phyloP scores from a whole-genome alignment of 2,888 invertebrate genomes.

The Lamellibrachia satsuma region DNA sequence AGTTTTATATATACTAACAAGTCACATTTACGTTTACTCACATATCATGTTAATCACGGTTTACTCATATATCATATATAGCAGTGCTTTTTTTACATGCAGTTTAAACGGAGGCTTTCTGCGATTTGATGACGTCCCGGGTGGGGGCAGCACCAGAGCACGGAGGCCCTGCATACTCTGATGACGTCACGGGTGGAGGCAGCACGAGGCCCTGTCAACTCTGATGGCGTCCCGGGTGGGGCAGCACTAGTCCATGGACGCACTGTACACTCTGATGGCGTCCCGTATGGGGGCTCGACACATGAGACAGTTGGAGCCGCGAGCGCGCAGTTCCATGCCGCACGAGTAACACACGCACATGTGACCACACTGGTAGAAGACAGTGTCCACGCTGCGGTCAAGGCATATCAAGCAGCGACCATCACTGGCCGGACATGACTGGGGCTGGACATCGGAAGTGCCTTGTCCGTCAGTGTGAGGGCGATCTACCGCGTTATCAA shows the following conservation, averaged over 20 bases:
- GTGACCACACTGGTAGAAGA: slow-evolving; percentile 65
- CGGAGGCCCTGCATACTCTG: no score
- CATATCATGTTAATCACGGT: no score
- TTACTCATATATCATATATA: no score
- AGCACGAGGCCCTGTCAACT: background rate
- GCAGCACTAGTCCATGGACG: background rate
- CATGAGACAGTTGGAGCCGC: slow-evolving; percentile 60
- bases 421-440: slow-evolving; percentile 51
- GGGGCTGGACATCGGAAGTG: background rate
- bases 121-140: no score
- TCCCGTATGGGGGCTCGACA: slow-evolving; percentile 64
- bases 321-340: slow-evolving; percentile 54
- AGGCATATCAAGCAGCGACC: slow-evolving; percentile 62
- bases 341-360: slow-evolving; percentile 63
- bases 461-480: background rate
- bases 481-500: background rate
- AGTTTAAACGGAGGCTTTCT: no score
- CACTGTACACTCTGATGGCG: slow-evolving; percentile 58
- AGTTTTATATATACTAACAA: no score
- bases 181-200: background rate
- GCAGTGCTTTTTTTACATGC: no score
- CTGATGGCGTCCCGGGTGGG: background rate
- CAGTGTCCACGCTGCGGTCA: slow-evolving; percentile 58
- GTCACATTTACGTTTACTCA: no score
- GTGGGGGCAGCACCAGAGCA: no score